Base-by-base conservation (phyloP, 2,797 vertebrate genomes). In the Eupleurogrammus muticus region DNA sequence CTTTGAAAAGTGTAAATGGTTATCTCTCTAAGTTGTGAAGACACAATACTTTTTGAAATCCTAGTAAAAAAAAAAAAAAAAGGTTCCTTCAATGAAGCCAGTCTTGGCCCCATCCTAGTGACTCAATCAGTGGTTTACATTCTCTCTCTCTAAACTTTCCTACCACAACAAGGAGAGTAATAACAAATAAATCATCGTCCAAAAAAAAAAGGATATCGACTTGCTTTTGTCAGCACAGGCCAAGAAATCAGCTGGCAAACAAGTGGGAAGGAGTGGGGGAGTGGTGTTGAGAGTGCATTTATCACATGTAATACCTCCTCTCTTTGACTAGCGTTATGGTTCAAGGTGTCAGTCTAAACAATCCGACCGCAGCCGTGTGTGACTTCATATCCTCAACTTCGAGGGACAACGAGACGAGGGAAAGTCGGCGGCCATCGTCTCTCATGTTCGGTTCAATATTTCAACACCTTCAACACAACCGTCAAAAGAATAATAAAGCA, bases 281-380 rank as follows among this genome's bases (percentile, higher is more conserved):
- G 70, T 68, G 2, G 73, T 51, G 84, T 60, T 66, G 53, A 78
- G 60, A 83, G 78, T 65, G 78, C 88, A 94, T 95, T 94, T 90
- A 95, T 95, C 91, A 92, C 72, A 9, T 80, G 82, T 82, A 82
- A 88, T 87, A 87, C 93, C 92, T 91, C 88, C 90, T 77, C 61
- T 73, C 81, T 91, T 91, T 91, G 91, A 86, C 94, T 84, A 88
- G 72, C 92, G 93, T 91, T 94, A 95, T 92, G 91, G 93, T 94
- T 94, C 73, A 59, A 92, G 86, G 91, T 75, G 90, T 96, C 94
- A 95, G 93, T 93, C 94, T 94, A 95, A 97, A 96, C 94, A 96
- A 94, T 90, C 94, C 89, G 70, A 92, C 92, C 93, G 80, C 93
- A 92, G 87, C 65, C 90, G 88, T 85, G 93, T 72, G 83, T 61